Percentiles rank a stretch among this genome's conserved stretches.
These are phyloP conservation scores for Hemichromis elongatus DNA, from an alignment of 2,113 vertebrate species.

Conservation along the genomic window DNA sequence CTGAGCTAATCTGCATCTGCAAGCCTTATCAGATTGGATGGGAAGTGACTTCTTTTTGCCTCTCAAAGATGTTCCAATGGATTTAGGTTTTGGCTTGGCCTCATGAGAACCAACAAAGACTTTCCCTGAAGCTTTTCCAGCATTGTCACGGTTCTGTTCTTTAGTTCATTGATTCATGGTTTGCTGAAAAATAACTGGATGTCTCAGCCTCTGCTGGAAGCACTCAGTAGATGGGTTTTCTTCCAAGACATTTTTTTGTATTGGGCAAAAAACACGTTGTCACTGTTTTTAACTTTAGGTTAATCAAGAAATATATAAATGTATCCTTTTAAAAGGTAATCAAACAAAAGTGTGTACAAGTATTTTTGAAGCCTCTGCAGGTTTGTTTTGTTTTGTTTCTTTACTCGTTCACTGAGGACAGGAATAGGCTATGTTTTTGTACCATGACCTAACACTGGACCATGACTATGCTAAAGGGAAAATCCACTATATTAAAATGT, in stretches of 20 bases:
- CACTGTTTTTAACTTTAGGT: not conserved
- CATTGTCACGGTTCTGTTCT: not conserved
- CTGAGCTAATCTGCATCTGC: not conserved
- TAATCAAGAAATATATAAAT: not conserved
- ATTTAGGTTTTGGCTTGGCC: not conserved
- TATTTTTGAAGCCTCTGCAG: not conserved
- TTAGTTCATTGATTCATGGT: not conserved
- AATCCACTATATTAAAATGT: not conserved
- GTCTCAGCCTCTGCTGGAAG: not conserved
- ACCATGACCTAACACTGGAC: not conserved
- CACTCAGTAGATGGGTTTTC: not conserved
- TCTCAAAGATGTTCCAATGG: not conserved
- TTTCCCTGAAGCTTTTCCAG: not conserved
- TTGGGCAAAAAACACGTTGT: not conserved
- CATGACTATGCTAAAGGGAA: not conserved
- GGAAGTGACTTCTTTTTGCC: not conserved
- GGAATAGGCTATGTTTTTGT: not conserved
- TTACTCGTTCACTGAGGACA: not conserved
- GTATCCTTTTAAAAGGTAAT: not conserved
- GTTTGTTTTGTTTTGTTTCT: not conserved
- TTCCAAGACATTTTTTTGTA: not conserved
- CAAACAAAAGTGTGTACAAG: not conserved
- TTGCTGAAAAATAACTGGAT: not conserved
- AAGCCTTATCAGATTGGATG: not conserved
- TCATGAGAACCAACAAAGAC: not conserved